phyloP scores from a whole-genome alignment of 2,888 invertebrate species.

The Diarsia rubi region DNA sequence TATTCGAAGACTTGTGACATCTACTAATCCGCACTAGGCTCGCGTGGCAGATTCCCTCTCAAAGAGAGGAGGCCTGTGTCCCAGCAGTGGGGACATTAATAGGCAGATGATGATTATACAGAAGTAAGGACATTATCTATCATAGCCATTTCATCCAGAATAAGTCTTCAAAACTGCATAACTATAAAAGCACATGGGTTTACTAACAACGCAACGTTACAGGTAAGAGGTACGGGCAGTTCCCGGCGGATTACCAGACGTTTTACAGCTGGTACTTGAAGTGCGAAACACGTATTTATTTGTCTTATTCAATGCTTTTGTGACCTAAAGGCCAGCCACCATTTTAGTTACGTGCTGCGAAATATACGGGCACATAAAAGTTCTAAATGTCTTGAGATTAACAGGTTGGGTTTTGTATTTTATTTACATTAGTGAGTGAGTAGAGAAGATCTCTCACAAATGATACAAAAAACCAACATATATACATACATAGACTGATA shows the following conservation, averaged over 20 bases:
- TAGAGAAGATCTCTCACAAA: not conserved
- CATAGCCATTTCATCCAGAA: slow-evolving; percentile 33
- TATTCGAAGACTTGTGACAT: no score
- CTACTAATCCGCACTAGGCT: no score
- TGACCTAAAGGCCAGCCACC: slow-evolving; percentile 16
- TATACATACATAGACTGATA: no score
- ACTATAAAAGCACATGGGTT: slow-evolving; percentile 63
- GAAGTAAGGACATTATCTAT: not conserved
- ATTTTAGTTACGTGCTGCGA: slow-evolving; percentile 6
- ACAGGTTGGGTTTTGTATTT: not conserved
- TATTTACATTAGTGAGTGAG: not conserved
- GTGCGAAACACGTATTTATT: slow-evolving; percentile 51
- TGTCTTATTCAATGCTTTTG: slow-evolving; percentile 44
- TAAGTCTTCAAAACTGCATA: slow-evolving; percentile 61
- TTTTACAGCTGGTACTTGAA: slow-evolving; percentile 44
- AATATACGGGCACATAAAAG: slow-evolving; percentile 15
- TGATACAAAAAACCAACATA: no score
- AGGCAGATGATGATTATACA: no score
- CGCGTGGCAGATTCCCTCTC: no score
- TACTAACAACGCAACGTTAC: slow-evolving; percentile 61
- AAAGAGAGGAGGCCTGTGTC: no score
- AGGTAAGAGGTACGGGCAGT: slow-evolving; percentile 26
- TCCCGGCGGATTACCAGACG: slow-evolving; percentile 43
- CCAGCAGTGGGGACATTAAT: no score
- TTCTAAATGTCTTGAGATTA: not conserved